Percentiles rank a stretch among this genome's conserved stretches.
Evolutionary conservation across 2,797 vertebrate genomes (phyloP).

Genomic region (Xiphorhynchus erythropygius): DNA sequence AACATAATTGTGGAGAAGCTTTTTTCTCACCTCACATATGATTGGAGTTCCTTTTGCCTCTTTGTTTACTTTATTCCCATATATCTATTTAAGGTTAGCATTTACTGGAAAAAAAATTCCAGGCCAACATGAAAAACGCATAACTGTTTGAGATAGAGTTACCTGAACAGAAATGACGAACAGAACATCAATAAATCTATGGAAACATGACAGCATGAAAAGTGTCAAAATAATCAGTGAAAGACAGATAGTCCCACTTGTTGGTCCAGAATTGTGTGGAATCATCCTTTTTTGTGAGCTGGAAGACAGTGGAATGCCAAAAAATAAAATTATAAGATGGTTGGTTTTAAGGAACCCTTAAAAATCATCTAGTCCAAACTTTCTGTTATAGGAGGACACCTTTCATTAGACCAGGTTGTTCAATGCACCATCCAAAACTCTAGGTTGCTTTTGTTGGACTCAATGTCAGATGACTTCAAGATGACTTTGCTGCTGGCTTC

Average conservation of each 20-base stretch:
- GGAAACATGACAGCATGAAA: neutral
- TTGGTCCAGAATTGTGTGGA: neutral
- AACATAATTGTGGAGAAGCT: neutral
- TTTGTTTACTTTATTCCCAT: neutral
- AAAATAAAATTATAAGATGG: neutral
- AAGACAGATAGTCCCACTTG: neutral
- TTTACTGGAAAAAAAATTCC: neutral
- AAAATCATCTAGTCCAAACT: neutral
- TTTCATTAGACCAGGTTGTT: neutral
- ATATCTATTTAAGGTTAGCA: neutral
- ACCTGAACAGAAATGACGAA: neutral
- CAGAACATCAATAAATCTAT: neutral
- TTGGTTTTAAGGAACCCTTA: neutral
- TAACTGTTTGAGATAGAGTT: neutral
- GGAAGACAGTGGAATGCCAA: neutral
- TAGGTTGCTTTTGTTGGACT: neutral
- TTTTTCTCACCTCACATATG: neutral
- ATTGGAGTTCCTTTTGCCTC: neutral
- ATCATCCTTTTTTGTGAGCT: neutral
- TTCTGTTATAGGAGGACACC: neutral
- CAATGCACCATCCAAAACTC: neutral
- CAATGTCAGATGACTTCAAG: neutral
- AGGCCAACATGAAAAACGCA: neutral
- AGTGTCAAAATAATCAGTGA: neutral
- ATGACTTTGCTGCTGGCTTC: neutral